Percentiles rank a stretch among this genome's conserved stretches.
phyloP scores from a whole-genome alignment of 1,140 invertebrate genomes.

The Cydia strobilella region DNA sequence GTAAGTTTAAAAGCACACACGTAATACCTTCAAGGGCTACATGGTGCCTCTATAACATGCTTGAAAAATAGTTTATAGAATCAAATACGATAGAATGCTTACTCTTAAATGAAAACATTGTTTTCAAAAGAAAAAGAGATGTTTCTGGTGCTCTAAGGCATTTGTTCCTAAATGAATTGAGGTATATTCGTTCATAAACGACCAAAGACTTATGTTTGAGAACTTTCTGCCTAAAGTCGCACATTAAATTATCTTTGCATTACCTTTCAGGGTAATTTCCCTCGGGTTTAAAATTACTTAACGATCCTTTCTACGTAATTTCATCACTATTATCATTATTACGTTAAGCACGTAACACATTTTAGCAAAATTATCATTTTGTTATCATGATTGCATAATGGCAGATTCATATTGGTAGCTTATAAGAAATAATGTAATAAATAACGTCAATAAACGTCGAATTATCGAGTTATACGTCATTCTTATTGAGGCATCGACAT shows the following conservation, averaged over 20 bases:
- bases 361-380: neutral
- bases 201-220: too few species aligned
- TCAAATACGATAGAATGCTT: too few species aligned
- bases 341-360: neutral
- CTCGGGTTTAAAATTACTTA: neutral
- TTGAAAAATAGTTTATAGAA: too few species aligned
- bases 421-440: conserved; percentile 24
- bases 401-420: conserved; percentile 5
- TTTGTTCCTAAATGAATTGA: too few species aligned
- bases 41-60: too few species aligned
- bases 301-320: neutral
- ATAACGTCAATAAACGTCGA: conserved; percentile 41
- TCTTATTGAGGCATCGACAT: conserved; percentile 46
- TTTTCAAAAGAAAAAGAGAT: too few species aligned
- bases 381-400: conserved; percentile 17
- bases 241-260: neutral
- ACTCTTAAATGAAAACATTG: too few species aligned
- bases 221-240: too few species aligned
- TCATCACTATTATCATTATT: neutral
- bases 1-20: too few species aligned
- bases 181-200: too few species aligned
- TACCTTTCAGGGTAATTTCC: neutral
- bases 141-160: too few species aligned
- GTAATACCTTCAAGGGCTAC: too few species aligned
- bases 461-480: conserved; percentile 51